phyloP scores from a whole-genome alignment of 2,113 vertebrate genomes.

The Alethe diademata region DNA sequence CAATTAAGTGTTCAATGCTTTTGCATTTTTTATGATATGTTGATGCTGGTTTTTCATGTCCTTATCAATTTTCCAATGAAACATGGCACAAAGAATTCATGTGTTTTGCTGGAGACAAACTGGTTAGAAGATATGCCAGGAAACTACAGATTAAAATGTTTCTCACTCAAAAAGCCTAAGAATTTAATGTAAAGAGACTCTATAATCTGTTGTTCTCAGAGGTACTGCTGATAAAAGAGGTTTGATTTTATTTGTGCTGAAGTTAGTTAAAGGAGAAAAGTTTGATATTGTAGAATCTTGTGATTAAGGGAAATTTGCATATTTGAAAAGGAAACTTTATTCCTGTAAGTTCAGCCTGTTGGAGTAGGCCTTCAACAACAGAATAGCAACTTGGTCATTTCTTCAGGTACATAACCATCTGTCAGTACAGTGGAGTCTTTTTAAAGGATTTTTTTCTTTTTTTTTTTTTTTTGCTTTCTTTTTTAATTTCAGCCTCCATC shows the following conservation, averaged over 20 bases:
- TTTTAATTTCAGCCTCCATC: neutral
- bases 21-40: constrained; percentile 18
- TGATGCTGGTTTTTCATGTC: neutral
- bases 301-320: neutral
- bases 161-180: neutral
- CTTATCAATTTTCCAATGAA: constrained; percentile 3
- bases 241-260: neutral
- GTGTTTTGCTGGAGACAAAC: neutral
- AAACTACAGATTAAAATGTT: neutral
- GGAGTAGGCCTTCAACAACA: neutral
- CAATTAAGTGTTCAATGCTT: neutral
- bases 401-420: neutral
- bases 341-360: neutral
- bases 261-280: neutral
- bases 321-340: neutral
- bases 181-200: neutral
- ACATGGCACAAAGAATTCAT: neutral
- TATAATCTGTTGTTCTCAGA: neutral
- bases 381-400: neutral
- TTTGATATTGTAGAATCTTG: neutral
- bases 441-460: neutral
- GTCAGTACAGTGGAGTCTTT: neutral
- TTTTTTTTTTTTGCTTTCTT: too few relatives aligned
- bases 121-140: neutral
- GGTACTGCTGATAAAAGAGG: neutral